Evolutionary conservation across 2,888 invertebrate genomes (phyloP).

Genomic region (Rotaria macrura): DNA sequence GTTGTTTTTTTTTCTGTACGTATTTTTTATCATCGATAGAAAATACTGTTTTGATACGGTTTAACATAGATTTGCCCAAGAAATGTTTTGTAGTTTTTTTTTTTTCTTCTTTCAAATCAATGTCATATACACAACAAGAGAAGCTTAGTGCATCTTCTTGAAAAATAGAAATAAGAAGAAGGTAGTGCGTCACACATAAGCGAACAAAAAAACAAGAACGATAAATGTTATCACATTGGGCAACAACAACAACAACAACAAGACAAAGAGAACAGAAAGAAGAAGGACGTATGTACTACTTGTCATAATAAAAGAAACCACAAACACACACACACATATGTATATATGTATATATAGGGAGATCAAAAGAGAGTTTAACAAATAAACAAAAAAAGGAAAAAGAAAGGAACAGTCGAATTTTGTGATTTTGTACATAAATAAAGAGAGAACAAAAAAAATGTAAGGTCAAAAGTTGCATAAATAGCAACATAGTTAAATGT

Average conservation of each 20-base stretch:
- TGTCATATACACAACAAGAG: background rate
- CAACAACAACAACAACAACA: background rate
- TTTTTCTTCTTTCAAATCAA: background rate
- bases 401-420: background rate
- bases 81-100: too few species aligned
- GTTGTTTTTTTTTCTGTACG: background rate
- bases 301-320: background rate
- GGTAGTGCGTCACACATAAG: background rate
- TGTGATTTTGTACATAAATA: background rate
- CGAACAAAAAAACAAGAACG: background rate
- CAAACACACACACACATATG: background rate
- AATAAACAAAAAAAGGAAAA: background rate
- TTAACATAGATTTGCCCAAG: background rate
- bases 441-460: too few species aligned
- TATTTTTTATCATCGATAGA: background rate
- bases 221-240: constrained; percentile 4
- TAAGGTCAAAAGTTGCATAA: background rate
- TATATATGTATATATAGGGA: background rate
- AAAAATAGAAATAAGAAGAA: background rate
- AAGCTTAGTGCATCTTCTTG: background rate
- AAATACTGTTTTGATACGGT: background rate
- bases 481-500: background rate
- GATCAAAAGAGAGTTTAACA: background rate
- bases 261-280: background rate
- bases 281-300: background rate